Percentiles rank a stretch among this genome's conserved stretches.
These are phyloP conservation scores for Sander lucioperca DNA, from an alignment of 2,113 vertebrate species.

Conservation along the genomic window DNA sequence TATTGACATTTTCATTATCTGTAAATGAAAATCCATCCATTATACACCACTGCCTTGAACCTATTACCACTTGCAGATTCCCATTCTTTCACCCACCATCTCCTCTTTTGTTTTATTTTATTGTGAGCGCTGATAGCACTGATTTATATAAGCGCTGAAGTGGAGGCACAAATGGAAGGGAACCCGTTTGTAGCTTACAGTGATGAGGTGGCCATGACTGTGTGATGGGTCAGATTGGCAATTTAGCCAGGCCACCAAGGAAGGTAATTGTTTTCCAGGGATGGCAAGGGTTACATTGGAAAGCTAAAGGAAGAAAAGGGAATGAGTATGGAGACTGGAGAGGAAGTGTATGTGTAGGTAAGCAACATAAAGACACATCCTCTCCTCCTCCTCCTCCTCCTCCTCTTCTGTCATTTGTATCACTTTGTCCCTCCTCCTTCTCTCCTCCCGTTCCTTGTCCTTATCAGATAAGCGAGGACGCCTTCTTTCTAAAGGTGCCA, in stretches of 20 bases:
- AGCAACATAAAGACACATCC: constrained; percentile 55
- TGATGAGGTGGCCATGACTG: constrained; percentile 68
- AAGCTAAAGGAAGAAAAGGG: constrained; percentile 47
- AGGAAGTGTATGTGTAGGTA: constrained; percentile 41
- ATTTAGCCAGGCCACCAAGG: constrained; percentile 52
- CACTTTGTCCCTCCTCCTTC: constrained; percentile 59
- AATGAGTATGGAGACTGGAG: constrained; percentile 44
- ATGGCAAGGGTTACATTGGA: constrained; percentile 59
- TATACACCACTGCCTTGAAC: background rate
- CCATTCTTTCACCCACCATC: constrained; percentile 22
- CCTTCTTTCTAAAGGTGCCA: constrained; percentile 69
- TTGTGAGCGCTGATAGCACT: constrained; percentile 2
- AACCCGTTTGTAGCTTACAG: constrained; percentile 43
- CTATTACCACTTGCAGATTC: constrained; percentile 8
- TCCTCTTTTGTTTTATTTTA: constrained; percentile 57
- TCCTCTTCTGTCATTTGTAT: constrained; percentile 62
- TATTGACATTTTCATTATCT: constrained; percentile 31
- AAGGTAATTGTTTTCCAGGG: constrained; percentile 76
- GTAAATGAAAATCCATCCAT: constrained; percentile 17
- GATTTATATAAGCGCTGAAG: constrained; percentile 32
- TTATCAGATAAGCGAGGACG: constrained; percentile 67
- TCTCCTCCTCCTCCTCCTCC: constrained; percentile 44
- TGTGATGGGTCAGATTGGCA: constrained; percentile 71
- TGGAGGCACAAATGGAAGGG: constrained; percentile 55
- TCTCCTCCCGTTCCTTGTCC: constrained; percentile 66